Conservation (phyloP, 2,888 invertebrate genomes). For the Pachycephus smyrnensis region DNA sequence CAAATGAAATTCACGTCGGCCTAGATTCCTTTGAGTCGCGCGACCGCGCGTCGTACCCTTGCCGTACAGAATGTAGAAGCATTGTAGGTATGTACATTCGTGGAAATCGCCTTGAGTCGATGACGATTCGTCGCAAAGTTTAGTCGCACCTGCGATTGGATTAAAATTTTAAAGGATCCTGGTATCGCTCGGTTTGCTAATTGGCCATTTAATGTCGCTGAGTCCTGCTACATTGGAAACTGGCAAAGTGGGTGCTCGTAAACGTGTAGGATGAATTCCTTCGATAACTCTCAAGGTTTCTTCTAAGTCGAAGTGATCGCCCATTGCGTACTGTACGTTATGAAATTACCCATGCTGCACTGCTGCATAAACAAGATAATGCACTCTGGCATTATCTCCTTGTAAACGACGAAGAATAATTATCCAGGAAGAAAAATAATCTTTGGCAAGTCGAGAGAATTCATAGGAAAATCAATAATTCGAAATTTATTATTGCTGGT, state of each 20-base stretch:
- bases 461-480: neutral
- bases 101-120: neutral
- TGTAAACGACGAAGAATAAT: neutral
- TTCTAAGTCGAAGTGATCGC: constrained; percentile 9
- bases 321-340: constrained; percentile 4
- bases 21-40: constrained; percentile 15
- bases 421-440: neutral
- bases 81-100: neutral
- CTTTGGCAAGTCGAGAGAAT: neutral
- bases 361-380: neutral
- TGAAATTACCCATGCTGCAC: constrained; percentile 12
- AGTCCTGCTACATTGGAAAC: neutral
- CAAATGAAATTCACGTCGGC: constrained; percentile 13
- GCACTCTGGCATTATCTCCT: neutral
- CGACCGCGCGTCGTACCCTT: neutral
- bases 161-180: neutral
- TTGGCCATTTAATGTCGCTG: neutral
- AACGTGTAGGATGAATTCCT: constrained; percentile 24
- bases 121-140: neutral
- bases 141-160: neutral
- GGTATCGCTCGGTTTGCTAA: neutral
- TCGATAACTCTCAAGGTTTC: constrained; percentile 26
- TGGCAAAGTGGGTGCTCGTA: constrained; percentile 10
- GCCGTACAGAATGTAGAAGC: neutral
- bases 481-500: neutral